These are phyloP conservation scores for Cranoglanis bouderius DNA, from an alignment of 2,113 vertebrate genomes.

Conservation along the genomic window DNA sequence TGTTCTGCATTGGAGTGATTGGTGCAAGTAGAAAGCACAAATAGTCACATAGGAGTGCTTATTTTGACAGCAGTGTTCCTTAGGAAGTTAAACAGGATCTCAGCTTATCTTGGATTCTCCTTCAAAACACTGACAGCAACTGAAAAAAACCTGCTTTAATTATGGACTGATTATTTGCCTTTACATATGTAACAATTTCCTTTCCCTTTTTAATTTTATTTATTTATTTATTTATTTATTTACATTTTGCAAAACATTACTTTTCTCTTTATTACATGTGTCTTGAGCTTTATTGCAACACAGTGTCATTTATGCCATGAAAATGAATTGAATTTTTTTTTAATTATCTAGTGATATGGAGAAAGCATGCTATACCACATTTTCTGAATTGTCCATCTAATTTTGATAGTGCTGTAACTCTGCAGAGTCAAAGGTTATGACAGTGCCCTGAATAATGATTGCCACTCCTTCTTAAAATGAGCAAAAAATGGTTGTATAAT, in stretches of 20 bases:
- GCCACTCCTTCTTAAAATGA: not conserved
- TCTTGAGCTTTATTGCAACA: not conserved
- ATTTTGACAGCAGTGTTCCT: not conserved
- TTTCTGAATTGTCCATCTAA: not conserved
- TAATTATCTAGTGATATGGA: not conserved
- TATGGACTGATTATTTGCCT: not conserved
- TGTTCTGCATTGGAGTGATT: conserved; percentile 9
- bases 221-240: no score
- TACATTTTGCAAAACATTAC: not conserved
- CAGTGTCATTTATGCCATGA: not conserved
- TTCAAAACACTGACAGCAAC: not conserved
- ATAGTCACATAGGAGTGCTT: not conserved
- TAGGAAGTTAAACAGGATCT: not conserved
- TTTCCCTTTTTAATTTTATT: no score
- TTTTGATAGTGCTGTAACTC: not conserved
- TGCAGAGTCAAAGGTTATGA: not conserved
- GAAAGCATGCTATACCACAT: not conserved
- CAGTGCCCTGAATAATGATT: not conserved
- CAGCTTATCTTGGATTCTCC: not conserved
- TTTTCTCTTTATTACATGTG: not conserved
- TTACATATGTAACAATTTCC: not conserved
- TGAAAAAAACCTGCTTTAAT: not conserved
- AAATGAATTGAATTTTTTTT: not conserved
- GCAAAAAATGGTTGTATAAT: no score
- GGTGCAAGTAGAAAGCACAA: not conserved